Percentiles rank a stretch among this genome's conserved stretches.
phyloP scores from a whole-genome alignment of 2,888 invertebrate genomes.

The Thymelicus acteon region DNA sequence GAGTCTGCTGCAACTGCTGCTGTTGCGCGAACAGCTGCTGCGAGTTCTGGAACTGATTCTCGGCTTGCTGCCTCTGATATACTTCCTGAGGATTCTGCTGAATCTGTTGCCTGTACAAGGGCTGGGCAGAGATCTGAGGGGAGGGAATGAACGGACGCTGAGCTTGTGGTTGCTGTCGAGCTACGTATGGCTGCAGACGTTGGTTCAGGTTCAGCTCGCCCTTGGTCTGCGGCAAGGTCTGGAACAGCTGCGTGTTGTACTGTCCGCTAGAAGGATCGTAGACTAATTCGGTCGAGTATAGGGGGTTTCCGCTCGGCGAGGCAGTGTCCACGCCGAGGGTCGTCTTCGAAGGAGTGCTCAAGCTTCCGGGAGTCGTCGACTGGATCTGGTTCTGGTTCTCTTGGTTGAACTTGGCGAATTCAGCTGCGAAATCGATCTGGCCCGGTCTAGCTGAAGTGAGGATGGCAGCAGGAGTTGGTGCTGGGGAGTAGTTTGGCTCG shows the following conservation, averaged over 20 bases:
- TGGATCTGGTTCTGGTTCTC: constrained; percentile 86
- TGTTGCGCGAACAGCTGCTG: constrained; percentile 88
- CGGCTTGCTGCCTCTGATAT: constrained; percentile 86
- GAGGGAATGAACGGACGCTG: constrained; percentile 84
- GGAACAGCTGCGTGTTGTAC: constrained; percentile 91
- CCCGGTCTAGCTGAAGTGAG: constrained; percentile 63
- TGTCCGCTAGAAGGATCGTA: constrained; percentile 91
- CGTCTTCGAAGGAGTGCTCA: constrained; percentile 68
- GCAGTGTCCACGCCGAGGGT: constrained; percentile 57
- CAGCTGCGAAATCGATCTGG: constrained; percentile 88
- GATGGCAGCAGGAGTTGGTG: constrained; percentile 62
- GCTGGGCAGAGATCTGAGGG: constrained; percentile 79
- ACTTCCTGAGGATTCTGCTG: constrained; percentile 76
- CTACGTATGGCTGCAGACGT: constrained; percentile 90
- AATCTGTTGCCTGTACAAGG: constrained; percentile 78
- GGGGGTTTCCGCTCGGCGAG: constrained; percentile 83
- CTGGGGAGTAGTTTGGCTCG: constrained; percentile 71
- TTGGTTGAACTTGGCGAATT: constrained; percentile 90
- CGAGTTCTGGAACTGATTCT: constrained; percentile 86
- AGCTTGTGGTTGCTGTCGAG: constrained; percentile 83
- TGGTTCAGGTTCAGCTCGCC: constrained; percentile 90
- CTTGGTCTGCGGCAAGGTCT: constrained; percentile 89
- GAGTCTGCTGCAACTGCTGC: constrained; percentile 88
- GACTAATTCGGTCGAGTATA: constrained; percentile 91
- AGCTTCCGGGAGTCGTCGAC: constrained; percentile 75